Evolutionary conservation across 2,888 invertebrate genomes (phyloP).

Genomic region (Lasioglossum oenotherae): DNA sequence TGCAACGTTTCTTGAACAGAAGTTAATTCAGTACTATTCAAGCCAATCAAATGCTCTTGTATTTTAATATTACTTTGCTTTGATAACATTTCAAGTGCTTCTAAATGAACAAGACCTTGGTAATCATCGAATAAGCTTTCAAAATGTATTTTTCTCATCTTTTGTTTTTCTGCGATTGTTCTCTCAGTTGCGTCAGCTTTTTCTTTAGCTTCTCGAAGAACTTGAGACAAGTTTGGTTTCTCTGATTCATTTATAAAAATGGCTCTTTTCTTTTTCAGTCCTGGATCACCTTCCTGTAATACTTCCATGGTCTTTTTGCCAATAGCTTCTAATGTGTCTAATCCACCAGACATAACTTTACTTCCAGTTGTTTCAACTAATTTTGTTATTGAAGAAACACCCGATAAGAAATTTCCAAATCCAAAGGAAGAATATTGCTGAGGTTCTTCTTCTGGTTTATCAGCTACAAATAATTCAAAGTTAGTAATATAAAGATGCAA

Average conservation of each 20-base stretch:
- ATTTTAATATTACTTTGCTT: slow-evolving; percentile 91
- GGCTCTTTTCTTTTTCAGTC: slow-evolving; percentile 91
- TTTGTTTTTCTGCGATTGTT: slow-evolving; percentile 83
- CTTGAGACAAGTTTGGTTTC: slow-evolving; percentile 88
- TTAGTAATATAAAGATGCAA: background rate
- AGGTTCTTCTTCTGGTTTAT: slow-evolving; percentile 48
- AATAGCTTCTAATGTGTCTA: slow-evolving; percentile 95
- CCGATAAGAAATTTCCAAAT: slow-evolving; percentile 88
- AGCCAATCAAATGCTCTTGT: slow-evolving; percentile 87
- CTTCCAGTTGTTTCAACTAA: slow-evolving; percentile 90
- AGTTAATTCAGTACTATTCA: slow-evolving; percentile 86
- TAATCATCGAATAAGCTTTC: slow-evolving; percentile 94
- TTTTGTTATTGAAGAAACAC: slow-evolving; percentile 87
- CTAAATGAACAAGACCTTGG: slow-evolving; percentile 94
- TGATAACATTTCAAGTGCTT: slow-evolving; percentile 96
- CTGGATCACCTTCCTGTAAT: slow-evolving; percentile 96
- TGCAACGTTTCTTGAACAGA: slow-evolving; percentile 91
- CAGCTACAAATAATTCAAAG: slow-evolving; percentile 58
- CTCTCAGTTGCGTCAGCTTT: slow-evolving; percentile 88
- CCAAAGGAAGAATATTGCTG: slow-evolving; percentile 84
- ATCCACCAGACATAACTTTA: slow-evolving; percentile 91
- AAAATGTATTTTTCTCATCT: slow-evolving; percentile 87
- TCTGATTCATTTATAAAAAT: slow-evolving; percentile 87
- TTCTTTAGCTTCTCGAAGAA: slow-evolving; percentile 90
- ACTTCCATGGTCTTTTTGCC: slow-evolving; percentile 98